A percentile compares a stretch with the other conserved stretches of the same genome.
phyloP scores from a whole-genome alignment of 2,113 vertebrate species.

The Saccopteryx leptura region DNA sequence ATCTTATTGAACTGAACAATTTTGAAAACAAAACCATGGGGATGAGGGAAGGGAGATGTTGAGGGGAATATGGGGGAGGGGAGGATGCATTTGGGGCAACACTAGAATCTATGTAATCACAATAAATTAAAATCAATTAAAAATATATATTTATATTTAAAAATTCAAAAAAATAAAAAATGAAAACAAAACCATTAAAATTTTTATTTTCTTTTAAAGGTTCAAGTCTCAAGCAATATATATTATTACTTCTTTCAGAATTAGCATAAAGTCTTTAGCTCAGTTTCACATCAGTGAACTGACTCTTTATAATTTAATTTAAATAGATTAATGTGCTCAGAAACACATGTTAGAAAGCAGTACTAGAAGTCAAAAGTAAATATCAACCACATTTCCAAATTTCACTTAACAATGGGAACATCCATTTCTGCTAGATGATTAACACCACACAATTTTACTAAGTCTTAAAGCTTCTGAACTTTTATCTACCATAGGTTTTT shows the following conservation, averaged over 20 bases:
- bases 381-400: conserved; percentile 26
- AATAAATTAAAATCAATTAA: too few species aligned
- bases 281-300: background rate
- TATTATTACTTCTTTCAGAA: conserved; percentile 35
- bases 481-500: background rate
- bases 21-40: conserved; percentile 9
- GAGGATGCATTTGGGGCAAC: too few species aligned
- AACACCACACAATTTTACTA: background rate
- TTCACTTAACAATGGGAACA: background rate
- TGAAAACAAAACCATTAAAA: conserved; percentile 38
- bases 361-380: conserved; percentile 25
- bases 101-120: too few species aligned
- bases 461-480: conserved; percentile 39
- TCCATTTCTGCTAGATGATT: background rate
- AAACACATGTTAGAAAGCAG: background rate
- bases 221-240: background rate
- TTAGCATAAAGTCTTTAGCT: conserved; percentile 38
- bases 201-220: conserved; percentile 57
- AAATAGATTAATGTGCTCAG: conserved; percentile 26
- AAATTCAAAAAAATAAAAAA: too few species aligned
- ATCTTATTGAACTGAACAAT: background rate
- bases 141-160: too few species aligned
- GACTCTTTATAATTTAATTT: conserved; percentile 39
- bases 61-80: too few species aligned
- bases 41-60: too few species aligned